Conservation (phyloP, 2,113 vertebrate genomes). For the Psilopsiagon aurifrons region DNA sequence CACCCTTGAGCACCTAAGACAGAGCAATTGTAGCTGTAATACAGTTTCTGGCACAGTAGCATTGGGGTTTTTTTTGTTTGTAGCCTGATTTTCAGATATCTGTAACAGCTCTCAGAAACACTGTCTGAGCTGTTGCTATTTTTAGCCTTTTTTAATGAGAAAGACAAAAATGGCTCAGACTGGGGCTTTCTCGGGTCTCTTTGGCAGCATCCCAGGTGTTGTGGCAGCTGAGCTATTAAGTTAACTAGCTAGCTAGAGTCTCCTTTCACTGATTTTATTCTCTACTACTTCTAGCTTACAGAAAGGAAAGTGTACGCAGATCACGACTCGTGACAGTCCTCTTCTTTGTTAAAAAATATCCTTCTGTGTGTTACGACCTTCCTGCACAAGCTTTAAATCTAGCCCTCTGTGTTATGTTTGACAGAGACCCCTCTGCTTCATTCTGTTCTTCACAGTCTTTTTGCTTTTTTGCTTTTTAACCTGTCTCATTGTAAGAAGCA, state of each 20-base stretch:
- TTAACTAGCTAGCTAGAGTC: background rate
- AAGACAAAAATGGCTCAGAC: background rate
- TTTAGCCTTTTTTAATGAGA: slow-evolving; percentile 54
- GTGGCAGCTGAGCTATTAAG: background rate
- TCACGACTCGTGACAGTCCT: background rate
- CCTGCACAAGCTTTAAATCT: background rate
- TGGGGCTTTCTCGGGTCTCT: background rate
- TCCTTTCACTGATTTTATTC: background rate
- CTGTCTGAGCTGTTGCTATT: slow-evolving; percentile 12
- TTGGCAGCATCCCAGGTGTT: background rate
- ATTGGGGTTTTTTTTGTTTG: background rate
- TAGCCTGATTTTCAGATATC: background rate
- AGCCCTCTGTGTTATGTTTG: background rate
- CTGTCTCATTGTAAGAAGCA: background rate
- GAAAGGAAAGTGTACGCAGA: background rate
- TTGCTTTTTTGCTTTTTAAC: background rate
- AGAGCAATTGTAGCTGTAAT: background rate
- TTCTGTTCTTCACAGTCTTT: background rate
- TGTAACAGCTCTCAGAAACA: background rate
- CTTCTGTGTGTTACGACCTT: background rate
- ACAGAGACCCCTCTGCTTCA: background rate
- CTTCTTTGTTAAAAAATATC: background rate
- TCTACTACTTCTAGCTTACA: background rate
- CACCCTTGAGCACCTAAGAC: background rate
- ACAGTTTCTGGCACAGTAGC: background rate